Base-by-base conservation (phyloP, 2,113 vertebrate species). In the Heterotis niloticus region DNA sequence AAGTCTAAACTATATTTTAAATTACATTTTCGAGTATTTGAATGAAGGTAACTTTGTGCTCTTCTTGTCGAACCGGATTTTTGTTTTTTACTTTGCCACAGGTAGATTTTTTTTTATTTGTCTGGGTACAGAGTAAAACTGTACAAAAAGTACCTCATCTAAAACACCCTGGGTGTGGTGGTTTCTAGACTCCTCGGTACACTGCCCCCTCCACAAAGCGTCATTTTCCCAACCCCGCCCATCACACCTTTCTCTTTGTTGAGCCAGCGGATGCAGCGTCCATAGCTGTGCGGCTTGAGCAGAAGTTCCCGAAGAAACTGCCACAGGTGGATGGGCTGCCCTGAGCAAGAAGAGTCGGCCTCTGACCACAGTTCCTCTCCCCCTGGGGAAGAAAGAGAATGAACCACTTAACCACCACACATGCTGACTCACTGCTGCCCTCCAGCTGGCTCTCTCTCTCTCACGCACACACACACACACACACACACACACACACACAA, bases 311-410 rank as follows among this genome's bases (percentile, higher is more conserved):
- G 91, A 80, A 98, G 93, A 87, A 98, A 98, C 87, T 98, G 96
- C 96, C 96, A 98, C 62, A 98, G 91, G 87, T 97, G 96, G 83
- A 98, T 97, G 83, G 96, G 96, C 85, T 97, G 96, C 59, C 92
- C 93, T 0, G 95, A 91, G 5, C 93, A 96, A 72, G 88, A 94
- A 0, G 94, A 95, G 78, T 95, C 93, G 75, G 91, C 92, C 78
- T 96, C 93, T 7, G 89, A 82, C 94, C 94, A 95, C 82, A 87
- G 78, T 18, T 92, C 87, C 24, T 95, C 92, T 26, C 24, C 79
- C 34, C 80, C 87, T 86, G 74, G 51, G 81, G 75, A 29, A 17
- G 17, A 3, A 51, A 2, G 23, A 64, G 68, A 14, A 51, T 13
- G 66, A 52, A 24, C 11, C 12, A n/a, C 51, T 73, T 18, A 62